Percentiles rank a stretch among this genome's conserved stretches.
Evolutionary conservation across 2,797 vertebrate genomes (phyloP).

Genomic region (Craterocephalus amniculus): DNA sequence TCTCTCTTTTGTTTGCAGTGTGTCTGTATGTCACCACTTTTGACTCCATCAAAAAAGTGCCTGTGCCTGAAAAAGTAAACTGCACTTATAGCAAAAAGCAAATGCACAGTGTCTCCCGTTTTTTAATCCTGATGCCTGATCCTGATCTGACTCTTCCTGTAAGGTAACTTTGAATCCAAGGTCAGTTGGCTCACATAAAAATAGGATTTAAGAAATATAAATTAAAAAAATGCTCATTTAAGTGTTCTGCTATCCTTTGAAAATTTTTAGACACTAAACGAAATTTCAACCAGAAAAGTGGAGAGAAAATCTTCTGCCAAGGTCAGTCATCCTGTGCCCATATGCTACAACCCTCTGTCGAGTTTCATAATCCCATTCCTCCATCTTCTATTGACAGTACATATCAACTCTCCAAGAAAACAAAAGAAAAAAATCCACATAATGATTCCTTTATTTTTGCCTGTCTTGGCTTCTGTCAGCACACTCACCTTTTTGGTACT

Average conservation of each 20-base stretch:
- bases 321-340: neutral
- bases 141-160: too few relatives aligned
- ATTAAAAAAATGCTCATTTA: too few relatives aligned
- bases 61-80: neutral
- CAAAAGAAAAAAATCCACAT: neutral
- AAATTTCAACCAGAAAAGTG: neutral
- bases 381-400: neutral
- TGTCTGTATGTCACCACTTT: neutral
- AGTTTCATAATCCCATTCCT: neutral
- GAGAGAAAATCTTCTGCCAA: neutral
- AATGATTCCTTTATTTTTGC: neutral
- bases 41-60: too few relatives aligned
- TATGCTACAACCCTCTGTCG: neutral
- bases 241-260: neutral
- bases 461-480: neutral
- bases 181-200: too few relatives aligned
- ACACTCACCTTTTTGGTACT: slow-evolving; percentile 97
- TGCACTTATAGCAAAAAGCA: too few relatives aligned
- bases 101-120: too few relatives aligned
- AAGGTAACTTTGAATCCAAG: too few relatives aligned
- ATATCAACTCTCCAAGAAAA: neutral
- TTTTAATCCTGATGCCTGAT: too few relatives aligned
- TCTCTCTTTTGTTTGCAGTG: neutral
- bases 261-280: too few relatives aligned
- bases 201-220: too few relatives aligned